Base-by-base conservation (phyloP, 1,140 invertebrate species). In the Aphaenogaster ashmeadi region DNA sequence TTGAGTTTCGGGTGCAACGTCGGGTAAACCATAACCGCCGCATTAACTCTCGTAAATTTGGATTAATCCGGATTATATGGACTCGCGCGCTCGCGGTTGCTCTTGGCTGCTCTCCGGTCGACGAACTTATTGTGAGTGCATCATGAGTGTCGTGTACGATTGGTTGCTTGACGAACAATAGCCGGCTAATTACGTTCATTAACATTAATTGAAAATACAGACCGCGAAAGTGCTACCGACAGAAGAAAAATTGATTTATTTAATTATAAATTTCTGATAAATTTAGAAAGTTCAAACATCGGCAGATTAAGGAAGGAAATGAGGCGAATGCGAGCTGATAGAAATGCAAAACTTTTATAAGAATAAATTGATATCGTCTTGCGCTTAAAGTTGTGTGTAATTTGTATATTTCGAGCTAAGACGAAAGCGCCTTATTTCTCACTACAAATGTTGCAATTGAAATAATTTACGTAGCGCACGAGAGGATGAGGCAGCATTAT, bases 31-130 rank as follows among this genome's bases (percentile, higher is more conserved):
- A 5, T 72, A 74, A 60, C 18, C 52, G 11, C 41, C 27, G 52
- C 52, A 69, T 84, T 74, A 84, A 60, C n/a, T 84, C 27, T 1
- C 69, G 54, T 84, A 75, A 84, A 84, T 84, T 84, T 75, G 56
- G 27, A 84, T 83, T 83, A 83, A 83, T 83, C 41, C 52, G 41
- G 41, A 72, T 84, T 62, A 84, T 38, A 50, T 84, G 41, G 54
- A 74, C 54, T 75, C 44, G 58, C 38, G 80, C 27, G 38, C 13
- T n/a, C n/a, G 44, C 54, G 36, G 27, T 36, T 27, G 11, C 27
- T 38, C 66, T 36, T 18, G 13, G 18, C 18, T 72, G 15, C n/a
- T 81, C 50, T 83, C 41, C 13, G 38, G 13, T 75, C 50, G 6
- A 33, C 41, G 58, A 75, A 84, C 67, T 84, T 84, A 84, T 74